Evolutionary conservation across 2,888 invertebrate genomes (phyloP), one percentile per base, ranked within the genome.

Genomic region (Polyploca ridens): DNA sequence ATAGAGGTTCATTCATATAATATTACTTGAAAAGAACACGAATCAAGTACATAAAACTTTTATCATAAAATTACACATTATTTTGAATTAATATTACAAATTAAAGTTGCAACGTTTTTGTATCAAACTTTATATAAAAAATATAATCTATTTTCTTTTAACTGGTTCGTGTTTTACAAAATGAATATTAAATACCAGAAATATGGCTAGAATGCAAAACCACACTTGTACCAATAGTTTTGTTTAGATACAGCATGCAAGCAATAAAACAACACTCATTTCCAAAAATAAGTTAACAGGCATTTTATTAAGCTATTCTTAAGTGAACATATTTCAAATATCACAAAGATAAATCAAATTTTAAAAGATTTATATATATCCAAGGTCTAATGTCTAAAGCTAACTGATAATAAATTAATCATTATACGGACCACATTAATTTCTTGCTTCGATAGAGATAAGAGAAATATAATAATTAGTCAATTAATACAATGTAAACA

Each of bases 261-360:
- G 16, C 54, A 54, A 54, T 54, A 19, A 54, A 54, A 54, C 66
- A 65, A 67, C 64, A 57, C 64, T 64, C 66, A 62, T 63, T 69
- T 62, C 66, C 66, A 54, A 54, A 54, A 54, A 54, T 54, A 54
- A 54, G 16, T 54, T 54, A 54, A 54, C 54, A 35, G 58, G 33
- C 14, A 14, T 35, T 59, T 35, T 59, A 35, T 33, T 35, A 59
- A 33, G n/a, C 8, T 10, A 33, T 59, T 33, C 14, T n/a, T 10
- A 19, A 54, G 54, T 54, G 19, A 54, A 54, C 19, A 54, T 19
- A n/a, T 54, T 27, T 38, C 35, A 59, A 35, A 16, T 19, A 41
- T 61, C 38, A 41, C 61, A 61, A 61, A 41, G 61, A 61, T 61
- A 16, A 41, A 61, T 61, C 44, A 41, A 41, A 61, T 60, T 60